Evolutionary conservation across 2,113 vertebrate species (phyloP).

Genomic region (Cochlearius cochlearius): DNA sequence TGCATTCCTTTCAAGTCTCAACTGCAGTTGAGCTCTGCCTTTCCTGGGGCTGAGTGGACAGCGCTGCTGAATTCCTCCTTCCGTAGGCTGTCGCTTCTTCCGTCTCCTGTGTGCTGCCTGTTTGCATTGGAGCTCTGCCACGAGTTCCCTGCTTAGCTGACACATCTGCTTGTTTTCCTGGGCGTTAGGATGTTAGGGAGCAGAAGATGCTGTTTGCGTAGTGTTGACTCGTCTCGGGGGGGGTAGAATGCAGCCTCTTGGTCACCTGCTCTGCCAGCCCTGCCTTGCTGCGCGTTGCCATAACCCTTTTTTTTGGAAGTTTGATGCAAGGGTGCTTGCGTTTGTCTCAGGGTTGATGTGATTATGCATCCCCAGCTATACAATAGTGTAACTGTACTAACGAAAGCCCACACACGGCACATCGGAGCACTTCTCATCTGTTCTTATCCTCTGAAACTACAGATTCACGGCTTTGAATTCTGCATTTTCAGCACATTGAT

Average conservation of each 20-base stretch:
- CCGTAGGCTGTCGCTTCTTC: not conserved
- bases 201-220: not conserved
- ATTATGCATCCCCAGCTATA: not conserved
- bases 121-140: not conserved
- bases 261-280: not conserved
- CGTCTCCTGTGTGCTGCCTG: not conserved
- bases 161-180: not conserved
- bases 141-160: not conserved
- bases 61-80: not conserved
- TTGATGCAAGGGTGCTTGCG: no score
- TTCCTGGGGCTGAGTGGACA: not conserved
- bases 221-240: fast-evolving
- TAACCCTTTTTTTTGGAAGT: no score
- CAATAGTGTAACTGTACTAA: fast-evolving
- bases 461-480: not conserved
- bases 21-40: not conserved
- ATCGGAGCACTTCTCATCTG: not conserved
- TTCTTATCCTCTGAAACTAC: not conserved
- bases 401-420: not conserved
- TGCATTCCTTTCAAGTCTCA: not conserved
- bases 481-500: not conserved
- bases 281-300: not conserved
- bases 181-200: not conserved
- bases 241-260: not conserved
- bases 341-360: not conserved